A percentile compares a stretch with the other conserved stretches of the same genome.
Conservation (phyloP, 2,888 invertebrate genomes). For the Acleris emargana region DNA sequence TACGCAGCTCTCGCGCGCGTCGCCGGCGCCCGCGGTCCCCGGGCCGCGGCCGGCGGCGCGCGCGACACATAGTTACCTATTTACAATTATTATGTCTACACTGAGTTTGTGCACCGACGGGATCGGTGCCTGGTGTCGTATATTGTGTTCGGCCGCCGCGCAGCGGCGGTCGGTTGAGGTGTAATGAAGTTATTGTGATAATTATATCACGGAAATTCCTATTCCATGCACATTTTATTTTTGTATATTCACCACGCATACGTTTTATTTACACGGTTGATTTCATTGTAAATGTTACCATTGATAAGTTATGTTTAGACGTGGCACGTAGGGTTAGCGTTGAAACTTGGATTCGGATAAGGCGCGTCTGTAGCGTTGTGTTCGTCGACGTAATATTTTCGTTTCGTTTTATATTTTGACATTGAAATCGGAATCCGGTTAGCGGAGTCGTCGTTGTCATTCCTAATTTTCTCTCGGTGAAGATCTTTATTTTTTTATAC, state of each 20-base stretch:
- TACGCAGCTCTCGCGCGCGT: conserved; percentile 62
- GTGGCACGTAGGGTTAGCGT: conserved; percentile 39
- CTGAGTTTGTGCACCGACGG: conserved; percentile 61
- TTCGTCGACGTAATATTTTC: conserved; percentile 26
- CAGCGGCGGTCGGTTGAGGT: conserved; percentile 54
- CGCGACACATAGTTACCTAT: conserved; percentile 67
- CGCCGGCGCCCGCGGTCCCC: conserved; percentile 40
- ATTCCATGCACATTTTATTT: conserved; percentile 78
- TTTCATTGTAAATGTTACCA: conserved; percentile 82
- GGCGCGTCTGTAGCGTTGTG: conserved; percentile 3
- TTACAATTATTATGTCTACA: conserved; percentile 69
- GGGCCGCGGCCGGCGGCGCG: conserved; percentile 45
- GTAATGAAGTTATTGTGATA: conserved; percentile 69
- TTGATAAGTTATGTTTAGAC: conserved; percentile 75
- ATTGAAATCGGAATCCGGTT: conserved; percentile 49
- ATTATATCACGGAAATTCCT: conserved; percentile 78
- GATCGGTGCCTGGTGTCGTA: conserved; percentile 56
- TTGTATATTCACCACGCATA: conserved; percentile 70
- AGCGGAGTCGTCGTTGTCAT: conserved; percentile 64
- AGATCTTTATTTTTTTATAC: conserved; percentile 83
- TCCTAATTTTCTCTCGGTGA: conserved; percentile 73
- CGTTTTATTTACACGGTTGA: conserved; percentile 62
- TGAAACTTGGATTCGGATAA: conserved; percentile 41
- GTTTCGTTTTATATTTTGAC: conserved; percentile 39
- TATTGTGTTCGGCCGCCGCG: conserved; percentile 57